Percentiles rank a stretch among this genome's conserved stretches.
These are phyloP conservation scores for Apis dorsata DNA, from an alignment of 1,140 invertebrate genomes.

Conservation along the genomic window DNA sequence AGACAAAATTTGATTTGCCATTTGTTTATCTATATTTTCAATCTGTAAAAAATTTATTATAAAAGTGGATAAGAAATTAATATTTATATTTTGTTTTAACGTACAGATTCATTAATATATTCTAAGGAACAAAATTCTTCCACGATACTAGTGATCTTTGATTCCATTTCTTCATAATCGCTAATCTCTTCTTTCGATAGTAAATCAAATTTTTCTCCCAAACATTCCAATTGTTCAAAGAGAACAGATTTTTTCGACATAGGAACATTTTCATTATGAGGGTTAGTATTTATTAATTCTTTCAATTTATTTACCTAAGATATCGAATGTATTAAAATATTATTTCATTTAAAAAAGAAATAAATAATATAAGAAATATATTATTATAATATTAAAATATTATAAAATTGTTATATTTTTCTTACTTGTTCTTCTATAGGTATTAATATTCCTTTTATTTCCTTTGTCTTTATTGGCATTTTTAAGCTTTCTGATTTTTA, in stretches of 20 bases:
- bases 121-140: slow-evolving; percentile 63
- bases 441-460: slow-evolving; percentile 65
- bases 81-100: background rate
- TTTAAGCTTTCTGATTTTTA: slow-evolving; percentile 28
- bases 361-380: background rate
- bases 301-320: slow-evolving; percentile 67
- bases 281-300: slow-evolving; percentile 36
- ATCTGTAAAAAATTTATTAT: slow-evolving; percentile 44
- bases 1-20: slow-evolving; percentile 51
- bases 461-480: slow-evolving; percentile 70
- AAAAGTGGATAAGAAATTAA: background rate
- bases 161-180: slow-evolving; percentile 67
- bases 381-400: background rate
- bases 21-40: slow-evolving; percentile 31
- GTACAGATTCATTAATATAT: slow-evolving; percentile 60
- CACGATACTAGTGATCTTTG: slow-evolving; percentile 57
- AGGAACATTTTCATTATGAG: slow-evolving; percentile 32
- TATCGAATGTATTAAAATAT: background rate
- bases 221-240: slow-evolving; percentile 55
- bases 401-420: background rate
- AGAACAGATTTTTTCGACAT: slow-evolving; percentile 53
- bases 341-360: background rate
- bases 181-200: slow-evolving; percentile 57
- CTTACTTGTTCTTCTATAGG: slow-evolving; percentile 68
- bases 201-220: slow-evolving; percentile 67